These are phyloP conservation scores for Rhinella marina DNA, from an alignment of 2,797 vertebrate genomes.

Conservation along the genomic window DNA sequence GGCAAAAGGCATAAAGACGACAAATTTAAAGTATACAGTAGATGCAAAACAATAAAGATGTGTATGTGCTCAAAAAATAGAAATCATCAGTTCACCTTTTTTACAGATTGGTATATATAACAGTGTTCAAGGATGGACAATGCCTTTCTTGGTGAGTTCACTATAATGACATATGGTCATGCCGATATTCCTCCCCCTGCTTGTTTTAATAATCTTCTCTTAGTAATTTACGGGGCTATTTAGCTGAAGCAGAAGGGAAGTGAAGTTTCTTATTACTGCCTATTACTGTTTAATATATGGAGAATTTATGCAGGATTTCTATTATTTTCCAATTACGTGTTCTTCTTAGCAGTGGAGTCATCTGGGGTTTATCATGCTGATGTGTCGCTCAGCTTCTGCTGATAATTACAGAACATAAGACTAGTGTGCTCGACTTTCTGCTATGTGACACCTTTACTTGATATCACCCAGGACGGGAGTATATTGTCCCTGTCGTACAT, in stretches of 20 bases:
- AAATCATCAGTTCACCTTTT: no score
- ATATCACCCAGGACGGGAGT: background rate
- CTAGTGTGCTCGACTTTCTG: background rate
- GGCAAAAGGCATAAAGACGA: no score
- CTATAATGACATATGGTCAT: background rate
- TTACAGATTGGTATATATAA: background rate
- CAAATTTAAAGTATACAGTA: no score
- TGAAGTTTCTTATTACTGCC: background rate
- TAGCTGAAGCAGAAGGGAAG: background rate
- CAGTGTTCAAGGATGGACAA: background rate
- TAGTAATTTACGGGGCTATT: background rate
- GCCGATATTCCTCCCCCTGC: background rate
- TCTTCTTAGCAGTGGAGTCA: background rate
- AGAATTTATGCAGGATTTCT: background rate
- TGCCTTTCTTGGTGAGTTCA: background rate
- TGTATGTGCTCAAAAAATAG: no score
- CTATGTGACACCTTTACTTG: background rate
- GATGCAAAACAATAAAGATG: no score
- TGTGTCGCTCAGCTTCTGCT: background rate
- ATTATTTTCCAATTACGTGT: slow-evolving; percentile 7
- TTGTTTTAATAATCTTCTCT: background rate
- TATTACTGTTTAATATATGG: slow-evolving; percentile 18
- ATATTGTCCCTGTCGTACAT: background rate
- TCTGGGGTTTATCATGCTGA: background rate
- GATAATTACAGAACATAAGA: background rate